These are phyloP conservation scores for Thunnus thynnus DNA, from an alignment of 2,113 vertebrate species.

Conservation along the genomic window DNA sequence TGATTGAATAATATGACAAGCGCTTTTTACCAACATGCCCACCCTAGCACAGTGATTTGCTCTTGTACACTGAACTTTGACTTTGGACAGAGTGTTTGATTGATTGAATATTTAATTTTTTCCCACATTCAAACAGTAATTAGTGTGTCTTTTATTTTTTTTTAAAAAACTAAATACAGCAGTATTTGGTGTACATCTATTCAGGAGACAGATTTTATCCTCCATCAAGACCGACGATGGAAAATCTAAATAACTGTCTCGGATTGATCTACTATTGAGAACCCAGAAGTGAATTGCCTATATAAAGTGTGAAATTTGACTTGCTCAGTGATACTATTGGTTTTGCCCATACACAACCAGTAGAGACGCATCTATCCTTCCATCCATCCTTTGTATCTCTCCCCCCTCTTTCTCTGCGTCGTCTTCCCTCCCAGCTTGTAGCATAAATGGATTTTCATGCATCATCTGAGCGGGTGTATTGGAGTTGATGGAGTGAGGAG, in stretches of 20 bases:
- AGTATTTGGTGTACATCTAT: no score
- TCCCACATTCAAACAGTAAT: no score
- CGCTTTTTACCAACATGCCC: no score
- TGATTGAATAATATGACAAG: no score
- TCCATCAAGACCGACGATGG: background rate
- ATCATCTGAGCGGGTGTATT: constrained; percentile 72
- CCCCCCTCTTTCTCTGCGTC: constrained; percentile 25
- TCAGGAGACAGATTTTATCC: background rate
- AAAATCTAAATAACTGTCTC: background rate
- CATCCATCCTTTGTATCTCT: constrained; percentile 48
- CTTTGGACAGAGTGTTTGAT: no score
- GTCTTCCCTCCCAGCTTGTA: constrained; percentile 61
- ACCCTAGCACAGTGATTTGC: no score
- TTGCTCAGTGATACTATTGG: constrained; percentile 13
- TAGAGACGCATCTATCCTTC: constrained; percentile 35
- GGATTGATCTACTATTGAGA: constrained; percentile 9
- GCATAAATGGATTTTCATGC: constrained; percentile 79
- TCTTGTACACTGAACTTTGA: no score
- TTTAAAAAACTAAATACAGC: no score
- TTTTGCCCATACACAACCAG: constrained; percentile 38
- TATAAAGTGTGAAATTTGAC: constrained; percentile 8
- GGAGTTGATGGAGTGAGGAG: constrained; percentile 75
- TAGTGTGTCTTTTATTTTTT: no score
- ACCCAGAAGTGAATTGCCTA: constrained; percentile 19
- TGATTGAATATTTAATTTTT: no score